Conservation (phyloP, 2,797 vertebrate genomes). For the Bradypodion ventrale region DNA sequence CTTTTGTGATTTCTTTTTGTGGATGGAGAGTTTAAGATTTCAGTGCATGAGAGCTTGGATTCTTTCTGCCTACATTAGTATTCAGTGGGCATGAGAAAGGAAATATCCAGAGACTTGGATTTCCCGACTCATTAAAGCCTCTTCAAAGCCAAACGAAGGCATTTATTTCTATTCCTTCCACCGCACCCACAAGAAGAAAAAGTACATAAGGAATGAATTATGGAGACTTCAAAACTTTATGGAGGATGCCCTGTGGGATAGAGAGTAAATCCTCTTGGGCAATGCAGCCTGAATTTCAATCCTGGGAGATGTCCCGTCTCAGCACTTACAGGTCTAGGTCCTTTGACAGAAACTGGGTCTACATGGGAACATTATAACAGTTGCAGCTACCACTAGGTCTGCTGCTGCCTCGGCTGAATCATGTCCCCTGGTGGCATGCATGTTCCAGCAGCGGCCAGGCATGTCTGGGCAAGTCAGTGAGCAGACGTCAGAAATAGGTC, state of each 20-base stretch:
- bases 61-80: background rate
- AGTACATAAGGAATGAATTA: background rate
- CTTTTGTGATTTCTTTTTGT: too few relatives aligned
- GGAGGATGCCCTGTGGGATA: conserved; percentile 14
- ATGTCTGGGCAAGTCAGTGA: too few relatives aligned
- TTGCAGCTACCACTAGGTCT: too few relatives aligned
- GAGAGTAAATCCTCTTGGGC: accelerated
- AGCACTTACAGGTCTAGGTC: too few relatives aligned
- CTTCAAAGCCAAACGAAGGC: background rate
- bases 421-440: too few relatives aligned
- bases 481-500: too few relatives aligned
- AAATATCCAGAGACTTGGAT: conserved; percentile 7
- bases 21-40: background rate
- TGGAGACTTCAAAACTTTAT: background rate
- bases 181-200: background rate
- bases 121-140: conserved; percentile 8
- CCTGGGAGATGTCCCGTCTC: background rate
- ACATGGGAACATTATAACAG: too few relatives aligned
- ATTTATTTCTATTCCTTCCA: background rate
- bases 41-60: background rate
- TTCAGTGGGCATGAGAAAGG: accelerated
- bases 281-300: accelerated
- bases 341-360: background rate
- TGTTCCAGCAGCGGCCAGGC: too few relatives aligned
- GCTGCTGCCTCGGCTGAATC: too few relatives aligned